Base-by-base conservation (phyloP, 1,140 invertebrate genomes). In the Brachionus calyciflorus region DNA sequence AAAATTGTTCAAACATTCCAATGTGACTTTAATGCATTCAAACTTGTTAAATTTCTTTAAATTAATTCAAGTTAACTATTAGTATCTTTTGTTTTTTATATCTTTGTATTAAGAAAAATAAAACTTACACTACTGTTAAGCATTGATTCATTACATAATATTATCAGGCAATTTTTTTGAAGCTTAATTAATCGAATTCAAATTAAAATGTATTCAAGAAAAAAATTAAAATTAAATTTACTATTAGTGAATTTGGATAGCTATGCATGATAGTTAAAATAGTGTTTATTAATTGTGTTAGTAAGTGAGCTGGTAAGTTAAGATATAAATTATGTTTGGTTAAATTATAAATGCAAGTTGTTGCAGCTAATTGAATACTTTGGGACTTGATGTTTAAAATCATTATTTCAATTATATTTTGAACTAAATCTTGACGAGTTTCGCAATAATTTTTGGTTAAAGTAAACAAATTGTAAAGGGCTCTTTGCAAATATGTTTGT, bases 111-210 rank as follows among this genome's bases (percentile, higher is more conserved):
- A n/a, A n/a, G 5, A 51, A 28, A 55, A 55, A 55, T 24, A 24
- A 55, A 55, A 65, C 40, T 65, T 65, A 65, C 60, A 26, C 60
- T 24, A 65, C 26, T 65, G 30, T 65, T 65, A 17, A 65, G 41
- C 60, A 65, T 65, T n/a, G 33, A 41, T 14, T 65, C 60, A 44
- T 65, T 65, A 28, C 60, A 65, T 24, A 65, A 37, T 3, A 65
- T 24, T 21, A 65, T 26, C 26, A 65, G 24, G 12, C 60, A 65
- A 65, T 65, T 65, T 65, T 65, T 65, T 14, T 65, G 60, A 65
- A 65, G 60, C 60, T 65, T 44, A 9, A 12, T 41, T 24, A 24
- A 26, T 14, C 9, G 10, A 44, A 44, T 44, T 24, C 2, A 24
- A 24, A 44, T 26, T 41, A 65, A 37, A 63, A 41, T 12, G n/a